These are phyloP conservation scores for Sternarchorhynchus goeldii DNA, from an alignment of 2,797 vertebrate genomes.

Conservation along the genomic window DNA sequence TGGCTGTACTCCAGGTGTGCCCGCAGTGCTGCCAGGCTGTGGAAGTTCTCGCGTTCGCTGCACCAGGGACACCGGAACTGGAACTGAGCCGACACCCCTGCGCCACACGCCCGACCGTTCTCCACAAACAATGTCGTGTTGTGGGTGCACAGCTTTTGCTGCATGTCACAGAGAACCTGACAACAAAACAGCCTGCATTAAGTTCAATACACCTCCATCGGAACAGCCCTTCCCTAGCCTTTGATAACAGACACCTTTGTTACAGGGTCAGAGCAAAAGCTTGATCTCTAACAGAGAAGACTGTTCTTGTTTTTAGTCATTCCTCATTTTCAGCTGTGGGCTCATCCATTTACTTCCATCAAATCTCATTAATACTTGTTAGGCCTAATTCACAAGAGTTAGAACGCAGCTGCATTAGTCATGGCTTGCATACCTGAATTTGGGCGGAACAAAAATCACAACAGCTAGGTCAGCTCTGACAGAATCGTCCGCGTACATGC, in stretches of 20 bases:
- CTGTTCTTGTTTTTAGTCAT: not conserved
- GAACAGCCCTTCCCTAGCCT: not conserved
- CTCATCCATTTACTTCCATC: not conserved
- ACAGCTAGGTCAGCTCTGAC: not conserved
- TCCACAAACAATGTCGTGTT: slow-evolving; percentile 67
- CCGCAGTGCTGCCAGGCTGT: slow-evolving; percentile 68
- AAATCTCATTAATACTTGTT: not conserved
- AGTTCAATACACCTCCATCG: not conserved
- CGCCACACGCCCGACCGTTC: slow-evolving; percentile 60
- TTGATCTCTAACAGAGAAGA: not conserved
- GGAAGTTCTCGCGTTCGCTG: slow-evolving; percentile 70
- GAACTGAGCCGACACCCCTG: slow-evolving; percentile 58
- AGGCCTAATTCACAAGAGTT: not conserved
- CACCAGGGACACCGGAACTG: slow-evolving; percentile 76
- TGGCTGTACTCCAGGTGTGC: slow-evolving; percentile 71
- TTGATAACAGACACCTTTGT: no score
- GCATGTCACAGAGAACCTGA: slow-evolving; percentile 64
- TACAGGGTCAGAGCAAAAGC: not conserved
- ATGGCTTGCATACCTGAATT: slow-evolving; percentile 2
- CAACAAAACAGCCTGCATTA: slow-evolving; percentile 11
- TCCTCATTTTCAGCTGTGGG: no score
- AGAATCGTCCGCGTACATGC: not conserved
- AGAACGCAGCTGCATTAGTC: not conserved
- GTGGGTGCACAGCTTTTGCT: slow-evolving; percentile 72
- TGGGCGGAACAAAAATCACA: not conserved